phyloP scores from a whole-genome alignment of 2,113 vertebrate genomes.

The Chelonoidis abingdonii region DNA sequence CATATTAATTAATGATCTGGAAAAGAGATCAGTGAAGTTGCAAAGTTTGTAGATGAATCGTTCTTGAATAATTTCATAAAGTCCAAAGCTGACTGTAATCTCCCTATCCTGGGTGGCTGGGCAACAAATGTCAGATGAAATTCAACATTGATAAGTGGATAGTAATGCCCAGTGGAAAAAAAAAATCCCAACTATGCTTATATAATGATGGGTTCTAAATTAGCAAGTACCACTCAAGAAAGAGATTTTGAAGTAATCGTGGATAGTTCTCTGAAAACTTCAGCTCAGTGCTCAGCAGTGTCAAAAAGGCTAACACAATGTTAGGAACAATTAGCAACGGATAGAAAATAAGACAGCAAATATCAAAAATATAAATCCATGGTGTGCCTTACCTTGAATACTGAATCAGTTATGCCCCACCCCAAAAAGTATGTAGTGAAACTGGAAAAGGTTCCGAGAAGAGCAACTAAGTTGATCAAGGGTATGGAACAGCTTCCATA shows the following conservation, averaged over 20 bases:
- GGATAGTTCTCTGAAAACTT: neutral
- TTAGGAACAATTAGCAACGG: neutral
- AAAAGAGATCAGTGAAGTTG: neutral
- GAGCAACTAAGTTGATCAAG: neutral
- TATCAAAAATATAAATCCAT: neutral
- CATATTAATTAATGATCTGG: neutral
- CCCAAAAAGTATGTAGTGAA: neutral
- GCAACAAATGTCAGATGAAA: neutral
- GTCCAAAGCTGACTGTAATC: neutral
- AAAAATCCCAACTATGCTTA: neutral
- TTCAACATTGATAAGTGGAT: neutral
- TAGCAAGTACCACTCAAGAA: neutral
- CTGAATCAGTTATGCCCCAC: neutral
- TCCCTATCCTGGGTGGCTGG: neutral
- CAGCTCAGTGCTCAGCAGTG: neutral
- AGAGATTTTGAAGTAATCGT: neutral
- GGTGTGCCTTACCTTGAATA: neutral
- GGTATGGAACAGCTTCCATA: neutral
- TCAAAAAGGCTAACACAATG: neutral
- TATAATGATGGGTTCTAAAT: neutral
- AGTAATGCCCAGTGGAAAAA: neutral
- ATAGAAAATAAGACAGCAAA: neutral
- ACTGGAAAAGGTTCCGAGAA: neutral
- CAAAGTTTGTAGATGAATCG: neutral
- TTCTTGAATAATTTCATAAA: neutral